Base-by-base conservation (phyloP, 2,113 vertebrate genomes). In the Scytalopus superciliaris region DNA sequence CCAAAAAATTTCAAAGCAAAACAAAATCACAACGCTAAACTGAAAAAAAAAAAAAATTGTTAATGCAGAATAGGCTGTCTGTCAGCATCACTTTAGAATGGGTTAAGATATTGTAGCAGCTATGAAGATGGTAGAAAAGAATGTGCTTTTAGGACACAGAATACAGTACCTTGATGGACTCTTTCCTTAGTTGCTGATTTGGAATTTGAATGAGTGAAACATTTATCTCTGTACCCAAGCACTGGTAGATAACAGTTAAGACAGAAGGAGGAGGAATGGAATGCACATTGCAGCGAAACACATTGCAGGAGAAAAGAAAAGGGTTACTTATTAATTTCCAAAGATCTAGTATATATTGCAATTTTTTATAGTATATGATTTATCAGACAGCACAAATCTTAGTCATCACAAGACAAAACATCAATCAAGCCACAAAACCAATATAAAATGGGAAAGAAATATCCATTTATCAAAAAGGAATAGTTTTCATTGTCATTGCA, bases 221-320 rank as follows among this genome's bases (percentile, higher is more conserved):
- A 98, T 97, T 99, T 99, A 99, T 99, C 98, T 98, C 98, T 99
- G 99, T 99, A 98, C 97, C 98, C 99, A 98, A 99, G 98, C 96
- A 99, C 99, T 99, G 98, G 98, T 23, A 98, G 97, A 97, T 97
- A 97, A 98, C 97, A 98, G 97, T 98, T 97, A 97, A 97, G 97
- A 97, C 97, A 97, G 97, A 97, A 98, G 98, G 84, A 98, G 98
- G 95, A 98, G 96, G 96, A 98, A 98, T 97, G 97, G 97, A 98
- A 97, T 96, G 96, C 86, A 96, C 84, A 97, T 82, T 97, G 97
- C 95, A 97, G 97, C 92, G 59, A 97, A 95, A 97, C 95, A 98
- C 90, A 94, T 90, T 89, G 96, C 92, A 95, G 85, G 89, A 97
- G 93, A 98, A 80, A 98, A 98, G 96, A 98, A 95, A 97, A 91